phyloP scores from a whole-genome alignment of 2,797 vertebrate species.

The Setipinna tenuifilis region DNA sequence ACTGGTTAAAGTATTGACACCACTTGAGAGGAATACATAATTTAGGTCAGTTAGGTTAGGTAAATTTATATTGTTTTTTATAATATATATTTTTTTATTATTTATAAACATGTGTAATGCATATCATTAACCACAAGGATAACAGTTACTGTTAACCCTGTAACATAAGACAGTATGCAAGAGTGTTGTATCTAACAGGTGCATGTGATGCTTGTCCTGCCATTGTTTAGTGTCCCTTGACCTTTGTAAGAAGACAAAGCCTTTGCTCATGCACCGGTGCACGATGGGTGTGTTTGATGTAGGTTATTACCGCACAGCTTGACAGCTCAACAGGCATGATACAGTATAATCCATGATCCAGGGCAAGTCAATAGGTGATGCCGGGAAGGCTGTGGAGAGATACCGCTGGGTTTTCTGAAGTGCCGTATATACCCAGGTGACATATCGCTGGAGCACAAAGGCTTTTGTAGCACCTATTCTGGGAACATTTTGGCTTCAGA shows the following conservation, averaged over 20 bases:
- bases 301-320: constrained; percentile 14
- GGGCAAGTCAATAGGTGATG: constrained; percentile 20
- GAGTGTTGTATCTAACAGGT: background rate
- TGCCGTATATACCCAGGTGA: background rate
- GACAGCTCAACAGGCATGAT: constrained; percentile 20
- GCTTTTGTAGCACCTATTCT: background rate
- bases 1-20: background rate
- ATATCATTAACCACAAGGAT: background rate
- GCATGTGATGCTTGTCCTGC: constrained; percentile 17
- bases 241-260: constrained; percentile 54
- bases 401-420: background rate
- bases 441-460: background rate
- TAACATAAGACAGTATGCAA: too few species aligned
- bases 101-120: background rate
- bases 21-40: background rate
- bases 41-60: background rate
- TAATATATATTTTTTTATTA: background rate
- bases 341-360: constrained; percentile 14
- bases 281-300: constrained; percentile 1
- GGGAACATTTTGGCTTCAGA: background rate
- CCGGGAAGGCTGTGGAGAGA: background rate
- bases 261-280: constrained; percentile 36
- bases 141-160: background rate
- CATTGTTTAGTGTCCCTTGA: constrained; percentile 44
- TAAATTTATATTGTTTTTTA: background rate